Percentiles rank a stretch among this genome's conserved stretches.
phyloP scores from a whole-genome alignment of 2,888 invertebrate genomes.

The Melanostoma scalare region DNA sequence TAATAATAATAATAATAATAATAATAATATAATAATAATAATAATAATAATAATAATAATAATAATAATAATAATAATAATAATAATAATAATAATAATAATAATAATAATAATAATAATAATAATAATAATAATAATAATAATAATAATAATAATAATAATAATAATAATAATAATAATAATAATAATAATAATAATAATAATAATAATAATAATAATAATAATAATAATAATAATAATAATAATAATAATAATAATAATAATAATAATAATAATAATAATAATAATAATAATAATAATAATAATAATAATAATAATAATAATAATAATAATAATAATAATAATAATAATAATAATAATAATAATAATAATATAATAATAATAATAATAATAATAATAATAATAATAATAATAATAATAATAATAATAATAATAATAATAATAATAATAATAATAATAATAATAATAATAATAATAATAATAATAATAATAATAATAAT shows the following conservation, averaged over 20 bases:
- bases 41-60: not conserved
- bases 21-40: not conserved
- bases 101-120: constrained; percentile 12
- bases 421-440: constrained; percentile 20
- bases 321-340: constrained; percentile 15
- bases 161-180: constrained; percentile 25
- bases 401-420: constrained; percentile 19
- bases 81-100: not conserved
- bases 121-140: constrained; percentile 22
- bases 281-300: constrained; percentile 22
- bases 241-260: constrained; percentile 27
- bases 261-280: constrained; percentile 18
- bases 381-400: constrained; percentile 18
- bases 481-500: constrained; percentile 17
- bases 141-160: constrained; percentile 25
- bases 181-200: constrained; percentile 24
- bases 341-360: constrained; percentile 20
- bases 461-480: constrained; percentile 18
- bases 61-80: not conserved
- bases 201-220: constrained; percentile 20
- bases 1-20: not conserved
- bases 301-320: constrained; percentile 14
- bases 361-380: constrained; percentile 12
- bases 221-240: constrained; percentile 26
- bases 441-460: constrained; percentile 19